phyloP scores from a whole-genome alignment of 1,140 invertebrate genomes.

The Scylla paramamosain region DNA sequence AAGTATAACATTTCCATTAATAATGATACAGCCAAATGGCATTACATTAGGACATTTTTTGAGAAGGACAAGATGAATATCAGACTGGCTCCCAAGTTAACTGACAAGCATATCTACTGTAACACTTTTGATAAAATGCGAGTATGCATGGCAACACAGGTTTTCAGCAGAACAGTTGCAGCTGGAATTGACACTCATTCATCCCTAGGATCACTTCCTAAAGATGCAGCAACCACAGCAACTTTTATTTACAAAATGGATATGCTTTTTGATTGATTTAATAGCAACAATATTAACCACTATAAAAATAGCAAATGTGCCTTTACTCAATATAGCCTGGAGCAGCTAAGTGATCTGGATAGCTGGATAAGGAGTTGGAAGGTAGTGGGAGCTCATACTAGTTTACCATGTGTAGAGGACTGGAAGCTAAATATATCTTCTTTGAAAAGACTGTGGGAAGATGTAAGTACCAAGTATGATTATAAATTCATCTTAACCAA shows the following conservation, averaged over 20 bases:
- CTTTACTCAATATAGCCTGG: not conserved
- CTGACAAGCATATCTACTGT: slow-evolving; percentile 40
- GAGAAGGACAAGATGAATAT: slow-evolving; percentile 7
- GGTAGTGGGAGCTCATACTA: not conserved
- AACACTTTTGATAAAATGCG: slow-evolving; percentile 46
- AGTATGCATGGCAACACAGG: slow-evolving; percentile 22
- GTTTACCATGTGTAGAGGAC: not conserved
- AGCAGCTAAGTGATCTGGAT: slow-evolving; percentile 1
- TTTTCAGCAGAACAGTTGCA: slow-evolving; percentile 34
- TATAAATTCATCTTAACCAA: slow-evolving; percentile 32
- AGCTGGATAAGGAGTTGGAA: not conserved
- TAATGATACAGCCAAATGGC: slow-evolving; percentile 16
- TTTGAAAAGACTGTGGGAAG: slow-evolving; percentile 40
- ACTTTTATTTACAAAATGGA: slow-evolving; percentile 44
- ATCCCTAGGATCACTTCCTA: slow-evolving; percentile 5
- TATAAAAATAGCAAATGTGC: slow-evolving; percentile 16
- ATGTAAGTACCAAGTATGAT: not conserved
- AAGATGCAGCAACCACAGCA: not conserved
- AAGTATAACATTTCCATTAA: not conserved
- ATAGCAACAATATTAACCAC: slow-evolving; percentile 25
- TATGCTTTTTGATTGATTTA: slow-evolving; percentile 52
- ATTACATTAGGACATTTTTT: slow-evolving; percentile 21
- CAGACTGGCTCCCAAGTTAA: slow-evolving; percentile 17
- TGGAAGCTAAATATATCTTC: not conserved
- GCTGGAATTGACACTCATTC: slow-evolving; percentile 32